Evolutionary conservation across 1,140 invertebrate species (phyloP).

Genomic region (Frieseomelitta varia): DNA sequence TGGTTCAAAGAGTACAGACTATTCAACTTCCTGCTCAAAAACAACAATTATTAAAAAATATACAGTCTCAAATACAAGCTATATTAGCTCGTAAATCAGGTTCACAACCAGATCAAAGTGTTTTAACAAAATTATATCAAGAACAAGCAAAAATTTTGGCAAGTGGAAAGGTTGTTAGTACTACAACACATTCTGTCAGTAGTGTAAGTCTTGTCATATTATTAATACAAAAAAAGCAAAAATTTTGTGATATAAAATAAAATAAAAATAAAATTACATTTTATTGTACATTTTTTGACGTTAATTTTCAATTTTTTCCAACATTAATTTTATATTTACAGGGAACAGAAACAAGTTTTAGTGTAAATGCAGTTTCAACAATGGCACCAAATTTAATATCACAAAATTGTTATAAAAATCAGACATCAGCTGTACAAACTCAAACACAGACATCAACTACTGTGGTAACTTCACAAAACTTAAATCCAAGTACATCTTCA

Average conservation of each 20-base stretch:
- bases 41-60: slow-evolving; percentile 76
- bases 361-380: slow-evolving; percentile 69
- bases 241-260: slow-evolving; percentile 2
- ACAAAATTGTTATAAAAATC: slow-evolving; percentile 76
- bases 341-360: slow-evolving; percentile 71
- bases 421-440: slow-evolving; percentile 78
- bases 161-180: slow-evolving; percentile 82
- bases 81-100: slow-evolving; percentile 77
- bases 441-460: slow-evolving; percentile 72
- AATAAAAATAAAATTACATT: background rate
- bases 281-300: too few species aligned
- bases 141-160: slow-evolving; percentile 83
- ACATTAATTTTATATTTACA: slow-evolving; percentile 37
- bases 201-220: slow-evolving; percentile 68
- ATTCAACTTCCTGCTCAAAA: slow-evolving; percentile 78
- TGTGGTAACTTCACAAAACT: slow-evolving; percentile 67
- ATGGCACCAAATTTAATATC: slow-evolving; percentile 67
- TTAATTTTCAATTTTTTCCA: too few species aligned
- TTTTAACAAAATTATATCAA: slow-evolving; percentile 81
- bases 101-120: slow-evolving; percentile 77
- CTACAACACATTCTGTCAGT: slow-evolving; percentile 70
- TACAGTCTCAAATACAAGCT: slow-evolving; percentile 83
- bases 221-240: background rate
- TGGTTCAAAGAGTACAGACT: slow-evolving; percentile 76
- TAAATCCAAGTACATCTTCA: slow-evolving; percentile 65